A percentile compares a stretch with the other conserved stretches of the same genome.
phyloP scores from a whole-genome alignment of 1,140 invertebrate genomes.

The Microplitis demolitor region DNA sequence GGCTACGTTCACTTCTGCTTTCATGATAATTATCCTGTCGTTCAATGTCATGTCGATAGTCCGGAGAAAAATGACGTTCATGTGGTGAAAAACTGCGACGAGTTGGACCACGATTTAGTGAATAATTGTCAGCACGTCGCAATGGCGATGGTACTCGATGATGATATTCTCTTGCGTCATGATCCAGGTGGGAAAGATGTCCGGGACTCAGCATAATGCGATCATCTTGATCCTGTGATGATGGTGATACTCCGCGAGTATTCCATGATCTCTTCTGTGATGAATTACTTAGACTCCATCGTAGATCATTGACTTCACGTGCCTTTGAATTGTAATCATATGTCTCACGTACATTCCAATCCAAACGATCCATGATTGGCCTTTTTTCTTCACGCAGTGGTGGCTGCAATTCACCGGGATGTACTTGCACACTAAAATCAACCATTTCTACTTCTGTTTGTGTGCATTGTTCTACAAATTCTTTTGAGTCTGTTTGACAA shows the following conservation, averaged over 20 bases:
- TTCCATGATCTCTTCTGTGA: slow-evolving; percentile 42
- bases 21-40: slow-evolving; percentile 41
- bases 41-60: slow-evolving; percentile 33
- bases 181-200: slow-evolving; percentile 20
- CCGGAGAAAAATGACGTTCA: slow-evolving; percentile 34
- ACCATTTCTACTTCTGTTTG: slow-evolving; percentile 38
- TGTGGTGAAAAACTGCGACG: slow-evolving; percentile 32
- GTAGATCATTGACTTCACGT: slow-evolving; percentile 48
- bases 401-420: slow-evolving; percentile 38
- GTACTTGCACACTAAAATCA: slow-evolving; percentile 46
- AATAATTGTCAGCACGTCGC: slow-evolving; percentile 34
- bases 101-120: slow-evolving; percentile 27
- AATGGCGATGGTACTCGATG: slow-evolving; percentile 23
- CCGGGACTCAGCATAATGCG: slow-evolving; percentile 29
- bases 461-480: slow-evolving; percentile 29
- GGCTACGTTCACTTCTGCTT: slow-evolving; percentile 41
- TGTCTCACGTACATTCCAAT: slow-evolving; percentile 50
- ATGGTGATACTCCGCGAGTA: slow-evolving; percentile 24
- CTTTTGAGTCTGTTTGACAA: slow-evolving; percentile 52
- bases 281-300: slow-evolving; percentile 50
- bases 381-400: slow-evolving; percentile 43
- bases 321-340: slow-evolving; percentile 41
- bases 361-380: slow-evolving; percentile 51
- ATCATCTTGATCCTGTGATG: slow-evolving; percentile 31
- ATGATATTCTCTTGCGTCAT: slow-evolving; percentile 27